A percentile compares a stretch with the other conserved stretches of the same genome.
Evolutionary conservation across 2,888 invertebrate genomes (phyloP).

Genomic region (Acleris emargana): DNA sequence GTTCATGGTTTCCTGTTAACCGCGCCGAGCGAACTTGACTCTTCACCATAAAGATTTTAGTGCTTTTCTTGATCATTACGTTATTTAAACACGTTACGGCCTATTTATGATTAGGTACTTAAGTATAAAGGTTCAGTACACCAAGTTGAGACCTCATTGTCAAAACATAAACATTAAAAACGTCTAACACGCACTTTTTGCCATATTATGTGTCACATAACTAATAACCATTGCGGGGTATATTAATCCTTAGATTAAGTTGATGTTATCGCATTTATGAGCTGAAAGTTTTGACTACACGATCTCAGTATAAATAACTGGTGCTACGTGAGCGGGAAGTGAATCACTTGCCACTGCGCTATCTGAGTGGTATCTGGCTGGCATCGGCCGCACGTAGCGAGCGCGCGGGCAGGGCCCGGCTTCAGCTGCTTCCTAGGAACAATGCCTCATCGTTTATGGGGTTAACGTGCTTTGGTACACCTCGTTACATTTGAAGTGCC

Average conservation of each 20-base stretch:
- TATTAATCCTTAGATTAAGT: neutral
- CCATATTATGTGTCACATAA: neutral
- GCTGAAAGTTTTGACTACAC: slow-evolving; percentile 39
- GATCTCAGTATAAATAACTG: slow-evolving; percentile 55
- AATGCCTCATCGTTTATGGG: slow-evolving; percentile 73
- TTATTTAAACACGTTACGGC: slow-evolving; percentile 20
- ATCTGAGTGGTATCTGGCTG: slow-evolving; percentile 59
- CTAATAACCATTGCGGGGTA: neutral
- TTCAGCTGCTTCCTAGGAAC: slow-evolving; percentile 29
- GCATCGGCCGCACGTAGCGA: slow-evolving; percentile 47
- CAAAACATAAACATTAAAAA: slow-evolving; percentile 6
- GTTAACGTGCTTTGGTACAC: slow-evolving; percentile 13
- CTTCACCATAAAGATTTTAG: slow-evolving; percentile 38
- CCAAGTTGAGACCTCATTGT: slow-evolving; percentile 2
- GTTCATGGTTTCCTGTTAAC: slow-evolving; percentile 70
- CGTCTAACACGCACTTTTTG: neutral
- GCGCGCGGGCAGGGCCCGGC: slow-evolving; percentile 40
- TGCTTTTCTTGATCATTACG: slow-evolving; percentile 29
- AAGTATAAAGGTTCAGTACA: slow-evolving; percentile 3
- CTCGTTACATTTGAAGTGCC: neutral
- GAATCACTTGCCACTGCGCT: slow-evolving; percentile 65
- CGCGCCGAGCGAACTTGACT: slow-evolving; percentile 58
- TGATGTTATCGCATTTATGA: slow-evolving; percentile 7
- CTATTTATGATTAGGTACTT: slow-evolving; percentile 16
- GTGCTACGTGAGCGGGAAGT: slow-evolving; percentile 62